Base-by-base conservation (phyloP, 2,113 vertebrate genomes). In the Lucifuga dentata region DNA sequence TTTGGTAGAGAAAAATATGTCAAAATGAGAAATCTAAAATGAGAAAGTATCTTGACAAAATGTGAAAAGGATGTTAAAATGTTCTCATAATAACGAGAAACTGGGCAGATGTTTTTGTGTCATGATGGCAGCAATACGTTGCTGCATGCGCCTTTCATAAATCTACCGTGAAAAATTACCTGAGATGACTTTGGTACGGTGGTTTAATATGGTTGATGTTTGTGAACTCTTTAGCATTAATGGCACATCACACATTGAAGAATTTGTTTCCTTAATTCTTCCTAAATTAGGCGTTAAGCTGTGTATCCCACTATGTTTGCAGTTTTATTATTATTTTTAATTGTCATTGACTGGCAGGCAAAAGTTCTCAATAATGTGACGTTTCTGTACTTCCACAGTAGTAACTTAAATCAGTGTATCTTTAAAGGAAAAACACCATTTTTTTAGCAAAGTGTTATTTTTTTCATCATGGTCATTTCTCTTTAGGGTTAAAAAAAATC, bases 361-460 rank as follows among this genome's bases (percentile, higher is more conserved):
- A 29, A 81, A 57, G 72, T 86, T 88, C 76, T 88, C n/a, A 78
- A 82, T 59, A 80, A 76, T 86, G 78, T 84, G 88, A 88, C 50
- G 49, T 83, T 67, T 76, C 33, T 56, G 60, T 78, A 73, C 78
- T 86, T 80, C 50, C 68, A 33, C 73, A 70, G 32, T 80, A 65
- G 75, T 83, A 77, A 55, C 29, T 51, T 83, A n/a, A 62, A 68
- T 65, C 66, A 68, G 51, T 70, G 52, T 83, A 20, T 73, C 49
- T 67, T 86, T 35, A 71, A 66, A 59, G 16, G 29, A 49, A 77
- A 63, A 67, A 17, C 36, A 67, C 13, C 11, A 77, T 66, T 82
- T 66, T 82, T 85, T 86, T 88, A 88, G 83, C 64, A 90, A 68
- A 84, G 82, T 85, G 71, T 84, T 88, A 74, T 38, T 38, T 38